A percentile compares a stretch with the other conserved stretches of the same genome.
Conservation (phyloP, 2,113 vertebrate genomes). For the Pipra filicauda region DNA sequence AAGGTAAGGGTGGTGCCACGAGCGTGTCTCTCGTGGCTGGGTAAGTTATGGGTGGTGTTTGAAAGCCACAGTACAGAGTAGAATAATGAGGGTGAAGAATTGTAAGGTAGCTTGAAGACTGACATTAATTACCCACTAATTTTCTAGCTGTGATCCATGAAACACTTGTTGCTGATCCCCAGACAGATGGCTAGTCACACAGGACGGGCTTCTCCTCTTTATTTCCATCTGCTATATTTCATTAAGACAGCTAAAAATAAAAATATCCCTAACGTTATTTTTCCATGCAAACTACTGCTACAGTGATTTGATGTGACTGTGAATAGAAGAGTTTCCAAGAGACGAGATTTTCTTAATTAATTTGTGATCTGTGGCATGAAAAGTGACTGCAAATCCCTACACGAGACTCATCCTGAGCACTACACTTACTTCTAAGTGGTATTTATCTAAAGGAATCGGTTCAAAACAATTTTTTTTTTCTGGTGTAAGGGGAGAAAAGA, state of each 20-base stretch:
- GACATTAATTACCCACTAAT: slow-evolving; percentile 52
- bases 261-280: slow-evolving; percentile 52
- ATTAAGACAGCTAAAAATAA: slow-evolving; percentile 63
- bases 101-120: slow-evolving; percentile 11
- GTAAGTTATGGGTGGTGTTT: not conserved
- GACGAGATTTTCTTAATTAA: slow-evolving; percentile 49
- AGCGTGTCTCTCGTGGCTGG: rapidly evolving
- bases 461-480: not conserved
- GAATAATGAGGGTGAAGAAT: not conserved
- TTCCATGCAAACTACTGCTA: slow-evolving; percentile 34
- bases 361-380: slow-evolving; percentile 17
- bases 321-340: slow-evolving; percentile 44
- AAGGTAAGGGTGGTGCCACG: not conserved
- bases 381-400: slow-evolving; percentile 7
- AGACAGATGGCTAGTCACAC: slow-evolving; percentile 62
- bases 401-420: not conserved
- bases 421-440: not conserved
- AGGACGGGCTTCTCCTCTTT: slow-evolving; percentile 36
- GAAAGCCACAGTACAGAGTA: not conserved
- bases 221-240: slow-evolving; percentile 68
- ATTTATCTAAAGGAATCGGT: not conserved
- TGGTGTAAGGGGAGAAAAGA: not conserved
- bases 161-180: slow-evolving; percentile 44
- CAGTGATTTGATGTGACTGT: not conserved
- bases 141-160: slow-evolving; percentile 33